Conservation (phyloP, 1,140 invertebrate species). For the Heliconius melpomene region DNA sequence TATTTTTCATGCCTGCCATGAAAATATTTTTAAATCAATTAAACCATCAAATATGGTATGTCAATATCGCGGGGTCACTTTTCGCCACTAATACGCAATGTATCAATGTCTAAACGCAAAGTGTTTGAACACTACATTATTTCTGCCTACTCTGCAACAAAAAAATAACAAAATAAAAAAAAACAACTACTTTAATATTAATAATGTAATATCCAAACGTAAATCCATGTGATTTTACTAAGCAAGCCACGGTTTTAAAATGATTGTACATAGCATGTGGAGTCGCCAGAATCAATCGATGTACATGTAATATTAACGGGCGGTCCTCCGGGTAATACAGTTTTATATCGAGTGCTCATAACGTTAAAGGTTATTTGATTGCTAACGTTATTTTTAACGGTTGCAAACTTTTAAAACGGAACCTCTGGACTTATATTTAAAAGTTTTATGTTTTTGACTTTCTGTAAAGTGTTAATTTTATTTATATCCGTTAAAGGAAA, state of each 20-base stretch:
- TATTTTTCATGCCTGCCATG: no score
- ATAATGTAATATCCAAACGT: neutral
- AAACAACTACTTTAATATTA: neutral
- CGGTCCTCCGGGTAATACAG: constrained; percentile 3
- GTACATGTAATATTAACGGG: constrained; percentile 4
- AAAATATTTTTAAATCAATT: no score
- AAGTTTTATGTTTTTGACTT: neutral
- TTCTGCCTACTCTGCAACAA: neutral
- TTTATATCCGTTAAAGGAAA: neutral
- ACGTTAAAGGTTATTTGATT: constrained; percentile 11
- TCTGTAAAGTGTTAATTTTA: neutral
- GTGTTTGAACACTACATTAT: no score
- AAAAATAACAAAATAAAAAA: neutral
- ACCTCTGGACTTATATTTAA: neutral
- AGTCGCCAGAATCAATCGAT: constrained; percentile 10
- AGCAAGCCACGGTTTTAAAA: neutral
- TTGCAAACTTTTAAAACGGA: neutral
- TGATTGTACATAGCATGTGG: constrained; percentile 1
- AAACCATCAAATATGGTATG: no score
- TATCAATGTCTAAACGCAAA: no score
- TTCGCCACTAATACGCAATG: no score
- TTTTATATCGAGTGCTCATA: constrained; percentile 14
- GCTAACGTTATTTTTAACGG: constrained; percentile 9
- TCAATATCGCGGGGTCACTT: no score
- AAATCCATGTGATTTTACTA: neutral